These are phyloP conservation scores for Leuciscus idus DNA, from an alignment of 2,113 vertebrate species.

Conservation along the genomic window DNA sequence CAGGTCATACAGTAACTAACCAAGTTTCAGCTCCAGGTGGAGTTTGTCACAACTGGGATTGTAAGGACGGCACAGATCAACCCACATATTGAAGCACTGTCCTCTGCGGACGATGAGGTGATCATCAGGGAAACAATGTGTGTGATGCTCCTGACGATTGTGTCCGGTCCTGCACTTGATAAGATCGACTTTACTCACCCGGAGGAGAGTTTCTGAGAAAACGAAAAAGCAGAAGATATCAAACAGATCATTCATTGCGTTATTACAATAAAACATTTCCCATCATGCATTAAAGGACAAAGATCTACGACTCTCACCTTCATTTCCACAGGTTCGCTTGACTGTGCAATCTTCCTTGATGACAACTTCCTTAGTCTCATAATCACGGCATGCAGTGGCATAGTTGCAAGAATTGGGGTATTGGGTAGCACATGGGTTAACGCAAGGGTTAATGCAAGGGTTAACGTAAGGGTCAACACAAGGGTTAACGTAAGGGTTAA, in stretches of 20 bases:
- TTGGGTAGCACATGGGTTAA: background rate
- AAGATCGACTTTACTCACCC: constrained; percentile 75
- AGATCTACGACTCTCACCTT: background rate
- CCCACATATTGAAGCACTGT: constrained; percentile 77
- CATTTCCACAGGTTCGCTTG: background rate
- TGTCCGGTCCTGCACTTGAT: constrained; percentile 67
- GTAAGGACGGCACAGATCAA: constrained; percentile 77
- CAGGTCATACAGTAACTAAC: constrained; percentile 61
- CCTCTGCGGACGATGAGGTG: constrained; percentile 80
- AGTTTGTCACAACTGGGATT: constrained; percentile 70
- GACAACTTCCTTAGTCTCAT: background rate
- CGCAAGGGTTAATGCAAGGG: background rate
- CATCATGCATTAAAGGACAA: background rate
- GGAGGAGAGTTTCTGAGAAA: background rate
- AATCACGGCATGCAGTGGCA: background rate
- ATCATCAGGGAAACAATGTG: constrained; percentile 74
- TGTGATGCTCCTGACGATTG: constrained; percentile 79
- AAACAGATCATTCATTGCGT: background rate
- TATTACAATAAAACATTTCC: background rate
- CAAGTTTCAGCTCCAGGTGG: constrained; percentile 78
- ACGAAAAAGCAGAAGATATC: background rate
- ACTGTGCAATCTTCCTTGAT: constrained; percentile 8
- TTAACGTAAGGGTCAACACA: background rate
- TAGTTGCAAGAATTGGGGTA: background rate
- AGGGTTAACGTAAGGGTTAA: background rate